phyloP scores from a whole-genome alignment of 2,797 vertebrate genomes.

The Gorsachius magnificus region DNA sequence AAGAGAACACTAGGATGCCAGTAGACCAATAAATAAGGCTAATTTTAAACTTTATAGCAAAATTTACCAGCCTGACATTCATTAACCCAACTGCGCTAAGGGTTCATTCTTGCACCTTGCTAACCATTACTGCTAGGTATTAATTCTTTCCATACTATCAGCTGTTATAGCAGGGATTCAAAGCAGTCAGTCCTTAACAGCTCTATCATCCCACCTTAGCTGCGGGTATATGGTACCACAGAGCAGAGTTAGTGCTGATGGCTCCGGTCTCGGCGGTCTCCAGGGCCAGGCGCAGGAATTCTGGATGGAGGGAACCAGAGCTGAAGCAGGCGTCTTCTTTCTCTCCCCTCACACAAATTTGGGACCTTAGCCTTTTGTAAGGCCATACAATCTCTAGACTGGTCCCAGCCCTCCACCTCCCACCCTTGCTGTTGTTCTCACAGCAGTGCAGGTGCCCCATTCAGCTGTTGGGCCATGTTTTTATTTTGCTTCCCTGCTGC shows the following conservation, averaged over 20 bases:
- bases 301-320: neutral
- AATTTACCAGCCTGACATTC: neutral
- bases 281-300: neutral
- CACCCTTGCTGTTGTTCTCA: neutral
- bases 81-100: neutral
- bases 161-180: too few species aligned
- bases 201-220: neutral
- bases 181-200: neutral
- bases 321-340: neutral
- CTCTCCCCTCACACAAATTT: neutral
- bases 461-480: neutral
- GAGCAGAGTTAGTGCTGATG: fast-evolving
- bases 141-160: neutral
- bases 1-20: neutral
- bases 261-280: neutral
- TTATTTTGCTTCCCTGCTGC: neutral
- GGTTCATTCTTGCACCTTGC: neutral
- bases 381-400: fast-evolving
- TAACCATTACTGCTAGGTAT: neutral
- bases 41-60: neutral
- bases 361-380: neutral
- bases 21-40: neutral
- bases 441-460: neutral
- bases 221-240: too few species aligned
- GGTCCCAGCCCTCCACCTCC: neutral